These are phyloP conservation scores for Antennarius maculatus DNA, from an alignment of 2,797 vertebrate genomes.

Conservation along the genomic window DNA sequence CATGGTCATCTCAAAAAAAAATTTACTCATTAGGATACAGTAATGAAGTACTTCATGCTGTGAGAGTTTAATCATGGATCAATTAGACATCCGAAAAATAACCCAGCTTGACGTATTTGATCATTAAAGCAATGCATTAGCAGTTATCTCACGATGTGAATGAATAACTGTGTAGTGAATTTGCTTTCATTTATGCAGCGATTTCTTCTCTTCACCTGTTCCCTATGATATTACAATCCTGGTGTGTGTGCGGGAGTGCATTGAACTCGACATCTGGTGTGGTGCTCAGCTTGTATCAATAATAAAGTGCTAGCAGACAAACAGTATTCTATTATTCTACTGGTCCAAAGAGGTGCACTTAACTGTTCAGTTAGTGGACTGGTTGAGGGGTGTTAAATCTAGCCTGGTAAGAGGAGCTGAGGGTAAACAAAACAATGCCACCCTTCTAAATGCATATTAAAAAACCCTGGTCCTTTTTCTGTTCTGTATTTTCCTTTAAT, in stretches of 20 bases:
- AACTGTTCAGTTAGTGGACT: constrained; percentile 9
- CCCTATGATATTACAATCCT: constrained; percentile 41
- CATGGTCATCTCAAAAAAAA: constrained; percentile 2
- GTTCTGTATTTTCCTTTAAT: constrained; percentile 40
- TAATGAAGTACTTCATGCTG: constrained; percentile 16
- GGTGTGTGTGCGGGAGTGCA: constrained; percentile 53
- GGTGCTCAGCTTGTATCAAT: constrained; percentile 65
- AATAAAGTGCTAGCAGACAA: constrained; percentile 64
- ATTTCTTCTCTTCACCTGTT: constrained; percentile 49
- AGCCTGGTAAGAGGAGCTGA: not conserved
- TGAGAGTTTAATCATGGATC: constrained; percentile 32
- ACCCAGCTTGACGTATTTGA: constrained; percentile 54
- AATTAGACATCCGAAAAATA: constrained; percentile 39
- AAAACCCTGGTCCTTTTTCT: not conserved
- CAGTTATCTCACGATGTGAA: constrained; percentile 64
- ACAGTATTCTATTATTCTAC: constrained; percentile 26
- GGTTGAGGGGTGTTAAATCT: constrained; percentile 3
- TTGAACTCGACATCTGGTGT: constrained; percentile 75
- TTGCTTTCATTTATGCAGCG: constrained; percentile 67
- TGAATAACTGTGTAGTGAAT: constrained; percentile 68
- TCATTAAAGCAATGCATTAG: constrained; percentile 70
- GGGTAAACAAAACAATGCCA: constrained; percentile 7
- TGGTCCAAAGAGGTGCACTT: constrained; percentile 34
- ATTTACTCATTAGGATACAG: too few relatives aligned
- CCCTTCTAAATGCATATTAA: constrained; percentile 8